phyloP scores from a whole-genome alignment of 2,888 invertebrate species.

The Tachina fera region DNA sequence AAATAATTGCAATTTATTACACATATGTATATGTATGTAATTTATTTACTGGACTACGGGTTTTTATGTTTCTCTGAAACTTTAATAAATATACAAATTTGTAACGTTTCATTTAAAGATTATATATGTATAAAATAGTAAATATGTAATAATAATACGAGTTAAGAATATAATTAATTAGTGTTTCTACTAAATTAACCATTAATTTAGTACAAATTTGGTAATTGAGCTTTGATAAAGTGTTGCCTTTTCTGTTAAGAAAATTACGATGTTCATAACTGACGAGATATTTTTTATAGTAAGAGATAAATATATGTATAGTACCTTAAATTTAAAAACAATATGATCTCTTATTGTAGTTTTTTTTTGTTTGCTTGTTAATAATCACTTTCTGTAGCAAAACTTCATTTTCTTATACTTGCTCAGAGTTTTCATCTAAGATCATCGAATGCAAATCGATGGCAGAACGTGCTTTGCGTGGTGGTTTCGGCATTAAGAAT shows the following conservation, averaged over 20 bases:
- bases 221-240: slow-evolving; percentile 34
- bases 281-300: slow-evolving; percentile 16
- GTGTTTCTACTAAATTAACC: background rate
- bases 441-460: slow-evolving; percentile 91
- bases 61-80: too few relatives aligned
- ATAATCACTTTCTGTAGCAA: background rate
- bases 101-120: too few relatives aligned
- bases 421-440: slow-evolving; percentile 83
- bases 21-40: too few relatives aligned
- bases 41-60: too few relatives aligned
- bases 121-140: background rate
- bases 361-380: background rate
- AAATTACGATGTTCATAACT: background rate
- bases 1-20: too few relatives aligned
- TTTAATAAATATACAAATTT: too few relatives aligned
- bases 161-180: background rate
- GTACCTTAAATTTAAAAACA: slow-evolving; percentile 17
- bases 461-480: slow-evolving; percentile 91
- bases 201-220: background rate
- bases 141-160: background rate
- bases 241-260: background rate
- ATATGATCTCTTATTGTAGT: slow-evolving; percentile 31
- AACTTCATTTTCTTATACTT: slow-evolving; percentile 75
- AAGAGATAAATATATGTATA: background rate
- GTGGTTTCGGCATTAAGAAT: slow-evolving; percentile 86